Percentiles rank a stretch among this genome's conserved stretches.
phyloP scores from a whole-genome alignment of 2,797 vertebrate species.

The Rhodeus uyekii region DNA sequence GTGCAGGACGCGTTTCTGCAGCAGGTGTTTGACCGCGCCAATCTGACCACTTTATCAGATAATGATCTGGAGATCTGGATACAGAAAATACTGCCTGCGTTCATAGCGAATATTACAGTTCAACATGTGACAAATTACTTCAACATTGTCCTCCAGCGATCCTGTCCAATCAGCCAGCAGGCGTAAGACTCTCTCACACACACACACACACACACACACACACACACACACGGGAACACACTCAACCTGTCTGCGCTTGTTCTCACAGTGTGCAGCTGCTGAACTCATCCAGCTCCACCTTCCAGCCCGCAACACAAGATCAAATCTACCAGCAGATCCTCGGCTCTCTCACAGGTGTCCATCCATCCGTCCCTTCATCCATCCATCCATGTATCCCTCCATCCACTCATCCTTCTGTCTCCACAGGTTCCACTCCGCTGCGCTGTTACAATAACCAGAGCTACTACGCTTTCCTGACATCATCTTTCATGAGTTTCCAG shows the following conservation, averaged over 20 bases:
- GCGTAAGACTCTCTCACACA: slow-evolving; percentile 58
- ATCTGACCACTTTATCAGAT: slow-evolving; percentile 67
- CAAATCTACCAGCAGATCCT: slow-evolving; percentile 67
- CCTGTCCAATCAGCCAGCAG: slow-evolving; percentile 62
- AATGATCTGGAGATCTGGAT: slow-evolving; percentile 65
- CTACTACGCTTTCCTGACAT: slow-evolving; percentile 69
- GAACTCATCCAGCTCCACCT: slow-evolving; percentile 59
- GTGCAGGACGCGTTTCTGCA: slow-evolving; percentile 71
- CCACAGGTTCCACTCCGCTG: slow-evolving; percentile 63
- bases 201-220: background rate
- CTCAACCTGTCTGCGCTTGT: background rate
- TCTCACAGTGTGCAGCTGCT: slow-evolving; percentile 65
- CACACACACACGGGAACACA: background rate
- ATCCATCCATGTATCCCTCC: background rate
- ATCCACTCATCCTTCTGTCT: background rate
- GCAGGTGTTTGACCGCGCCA: slow-evolving; percentile 70
- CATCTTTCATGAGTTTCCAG: slow-evolving; percentile 70
- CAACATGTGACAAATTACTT: slow-evolving; percentile 66
- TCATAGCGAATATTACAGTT: slow-evolving; percentile 62
- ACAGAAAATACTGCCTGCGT: slow-evolving; percentile 59
- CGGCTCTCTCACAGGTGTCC: slow-evolving; percentile 66
- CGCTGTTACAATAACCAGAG: slow-evolving; percentile 71
- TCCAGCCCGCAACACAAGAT: slow-evolving; percentile 54
- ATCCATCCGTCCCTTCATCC: background rate
- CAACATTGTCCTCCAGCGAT: slow-evolving; percentile 60